Base-by-base conservation (phyloP, 2,113 vertebrate species). In the Oreochromis niloticus region DNA sequence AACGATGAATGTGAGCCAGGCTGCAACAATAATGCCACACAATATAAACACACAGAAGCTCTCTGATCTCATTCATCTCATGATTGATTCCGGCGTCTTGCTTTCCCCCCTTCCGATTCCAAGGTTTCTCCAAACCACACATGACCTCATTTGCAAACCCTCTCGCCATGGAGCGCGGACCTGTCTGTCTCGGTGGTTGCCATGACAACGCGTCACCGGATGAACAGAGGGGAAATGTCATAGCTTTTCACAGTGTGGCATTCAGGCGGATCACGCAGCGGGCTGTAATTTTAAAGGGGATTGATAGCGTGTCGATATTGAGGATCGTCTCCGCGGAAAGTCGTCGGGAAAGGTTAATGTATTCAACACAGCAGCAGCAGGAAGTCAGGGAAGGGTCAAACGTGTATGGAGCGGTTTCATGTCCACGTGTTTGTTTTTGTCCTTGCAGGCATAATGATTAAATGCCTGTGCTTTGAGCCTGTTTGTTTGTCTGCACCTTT, bases 321-420 rank as follows among this genome's bases (percentile, higher is more conserved):
- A 89, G 85, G 84, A 86, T 86, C 14, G 54, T 87, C 87, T 52
- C 68, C 41, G 34, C 9, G 13, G 73, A 63, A 27, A 87, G 87
- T 57, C 41, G 1, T 30, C 16, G 36, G n/a, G 30, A 95, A 94
- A 94, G 92, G 91, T 91, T 93, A 93, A 95, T 87, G 81, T 87
- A 93, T 93, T 95, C 34, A 63, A 52, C 52, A 41, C 32, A 61
- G 61, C 30, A 43, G 78, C 27, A 5, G 17, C 2, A 7, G 36
- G 73, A 52, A 78, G 22, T 61, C 75, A 66, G 56, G 66, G 63
- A 61, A 43, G 30, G 32, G 34, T 54, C 55, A 12, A 50, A 41
- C 27, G 41, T 75, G 39, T 41, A 7, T 43, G 17, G 8, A 32
- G 11, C 24, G 9, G 6, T 75, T 73, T 39, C 19, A 48, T 66